Conservation (phyloP, 2,888 invertebrate species). For the Tipula unca region DNA sequence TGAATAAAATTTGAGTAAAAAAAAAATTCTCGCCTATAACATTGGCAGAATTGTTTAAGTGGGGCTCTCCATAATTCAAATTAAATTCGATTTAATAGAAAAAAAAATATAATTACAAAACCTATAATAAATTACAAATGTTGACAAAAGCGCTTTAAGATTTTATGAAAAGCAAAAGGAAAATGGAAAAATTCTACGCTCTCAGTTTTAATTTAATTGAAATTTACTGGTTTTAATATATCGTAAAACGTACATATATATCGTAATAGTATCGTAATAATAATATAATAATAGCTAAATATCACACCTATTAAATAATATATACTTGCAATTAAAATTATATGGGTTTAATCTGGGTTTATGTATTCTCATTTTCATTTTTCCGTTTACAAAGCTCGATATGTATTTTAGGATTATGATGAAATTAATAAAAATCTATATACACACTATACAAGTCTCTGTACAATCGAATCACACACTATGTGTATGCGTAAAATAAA, state of each 20-base stretch:
- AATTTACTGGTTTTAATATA: slow-evolving; percentile 14
- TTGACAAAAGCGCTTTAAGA: neutral
- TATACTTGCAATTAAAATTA: neutral
- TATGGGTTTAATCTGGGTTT: neutral
- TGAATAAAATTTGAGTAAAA: too few species aligned
- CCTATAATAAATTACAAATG: slow-evolving; percentile 1
- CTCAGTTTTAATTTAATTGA: neutral
- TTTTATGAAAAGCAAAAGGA: neutral
- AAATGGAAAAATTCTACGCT: neutral
- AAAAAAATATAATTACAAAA: neutral
- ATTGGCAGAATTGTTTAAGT: too few species aligned
- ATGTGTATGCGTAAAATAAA: neutral
- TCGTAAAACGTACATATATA: neutral
- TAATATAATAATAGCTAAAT: neutral
- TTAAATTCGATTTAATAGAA: neutral
- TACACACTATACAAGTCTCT: too few species aligned
- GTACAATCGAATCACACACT: neutral
- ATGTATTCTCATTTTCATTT: neutral
- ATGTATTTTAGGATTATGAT: neutral
- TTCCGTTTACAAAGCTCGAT: neutral
- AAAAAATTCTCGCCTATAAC: too few species aligned
- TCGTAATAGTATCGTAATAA: neutral
- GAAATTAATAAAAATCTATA: neutral
- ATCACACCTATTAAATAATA: neutral
- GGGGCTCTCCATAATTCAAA: neutral